Evolutionary conservation across 2,113 vertebrate species (phyloP), one percentile per base, ranked within the genome.

Genomic region (Corydoras maculifer): DNA sequence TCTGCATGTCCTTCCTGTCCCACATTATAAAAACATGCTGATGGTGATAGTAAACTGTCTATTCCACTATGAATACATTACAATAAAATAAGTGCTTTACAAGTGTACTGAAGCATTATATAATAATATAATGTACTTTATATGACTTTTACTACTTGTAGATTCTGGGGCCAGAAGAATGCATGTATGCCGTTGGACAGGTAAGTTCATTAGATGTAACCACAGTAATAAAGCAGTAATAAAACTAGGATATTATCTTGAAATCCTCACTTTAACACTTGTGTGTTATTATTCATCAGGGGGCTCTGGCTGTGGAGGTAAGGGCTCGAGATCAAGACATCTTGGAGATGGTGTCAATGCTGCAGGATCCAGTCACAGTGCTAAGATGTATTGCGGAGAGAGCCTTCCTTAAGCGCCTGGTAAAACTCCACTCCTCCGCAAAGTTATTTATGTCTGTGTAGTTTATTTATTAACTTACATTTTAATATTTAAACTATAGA

Each of bases 121-220:
- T 43, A 4, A 43, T 2, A 43, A 43, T 8, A 25, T 10, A 12
- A 14, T 53, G 5, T 53, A 10, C 51, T 53, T 53, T 53, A 3
- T 12, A 12, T 12, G 9, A 12, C 6, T 68, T 30, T 35, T 62
- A 31, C 4, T 68, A 12, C 18, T 65, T 75, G 35, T 81, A 99
- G 97, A 85, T 97, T 72, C 87, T 99, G 51, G 82, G 72, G 58
- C 94, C 95, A 1, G 91, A 93, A 25, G 94, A 97, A 71, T 98
- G 96, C 55, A 90, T 99, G 80, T 98, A 99, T 61, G 97, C 97
- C 49, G 95, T 98, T 6, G 96, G 97, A 69, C 97, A 99, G 93
- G 97, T 98, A 77, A 0, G 76, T 77, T 30, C 29, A 8, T 5
- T 30, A 35, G 5, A 58, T 51, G 30, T 62, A 55, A 35, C 4